Evolutionary conservation across 1,140 invertebrate genomes (phyloP), one percentile per base, ranked within the genome.

Genomic region (Thrips palmi): DNA sequence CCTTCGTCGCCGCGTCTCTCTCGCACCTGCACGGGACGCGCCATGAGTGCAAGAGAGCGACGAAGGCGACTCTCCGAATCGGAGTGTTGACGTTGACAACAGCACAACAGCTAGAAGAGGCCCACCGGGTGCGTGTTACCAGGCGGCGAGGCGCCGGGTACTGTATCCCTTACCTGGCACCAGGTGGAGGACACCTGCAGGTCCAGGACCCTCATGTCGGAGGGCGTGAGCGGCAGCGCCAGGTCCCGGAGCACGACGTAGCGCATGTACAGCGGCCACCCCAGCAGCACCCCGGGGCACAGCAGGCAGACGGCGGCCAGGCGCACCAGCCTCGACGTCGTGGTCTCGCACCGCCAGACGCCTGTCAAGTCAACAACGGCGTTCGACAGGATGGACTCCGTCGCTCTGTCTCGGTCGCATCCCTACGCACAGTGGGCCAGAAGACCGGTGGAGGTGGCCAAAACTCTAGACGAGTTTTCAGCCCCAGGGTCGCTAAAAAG

Each of bases 151-250:
- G n/a, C n/a, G 7, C 7, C 14, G 19, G 12, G 12, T n/a, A 39
- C 12, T 33, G 18, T 3, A 15, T 43, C 47, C 53, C 42, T 44
- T 59, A 76, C 77, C 66, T 81, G 74, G 50, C 78, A 82, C 78
- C 78, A 82, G 27, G 70, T 70, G 1, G 76, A 77, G 0, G 78
- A 82, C 25, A 79, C 66, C 54, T 65, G 68, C 31, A 63, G 64
- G 53, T 78, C 75, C 23, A 81, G 63, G 14, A 80, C 55, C 30
- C 76, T 56, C 67, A 81, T 78, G 56, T 83, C 78, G 0, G 76
- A 77, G 52, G 75, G 69, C n/a, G 70, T 67, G 49, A 80, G 57
- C 2, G 74, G 74, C 49, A 77, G 77, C 41, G 75, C 54, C 50
- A 75, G 71, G 2, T 71, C 66, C 11, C 64, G 67, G 47, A 71